Base-by-base conservation (phyloP, 1,140 invertebrate genomes). In the Drosophila quadrilineata region DNA sequence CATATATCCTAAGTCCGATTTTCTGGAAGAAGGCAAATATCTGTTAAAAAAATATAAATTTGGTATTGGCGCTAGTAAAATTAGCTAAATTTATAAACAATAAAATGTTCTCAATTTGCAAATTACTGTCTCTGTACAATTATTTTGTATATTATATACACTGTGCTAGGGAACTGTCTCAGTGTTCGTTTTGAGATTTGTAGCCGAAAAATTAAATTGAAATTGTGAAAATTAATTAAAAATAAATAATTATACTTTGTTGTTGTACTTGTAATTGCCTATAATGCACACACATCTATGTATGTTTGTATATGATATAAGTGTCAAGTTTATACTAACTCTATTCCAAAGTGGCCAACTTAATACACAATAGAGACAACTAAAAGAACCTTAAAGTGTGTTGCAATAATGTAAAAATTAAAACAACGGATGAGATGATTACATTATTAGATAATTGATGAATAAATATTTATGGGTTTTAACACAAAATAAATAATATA, bases 381-480 rank as follows among this genome's bases (percentile, higher is more conserved):
- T n/a, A 84, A 76, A 53, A 56, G 8, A 69, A 66, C 58, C 33
- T 60, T 38, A 28, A 56, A 33, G 33, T 72, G 63, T 64, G 67
- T 71, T 71, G 50, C 54, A 68, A 58, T 54, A 50, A 48, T 41
- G 57, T 72, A 70, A 68, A 46, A n/a, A n/a, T n/a, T n/a, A n/a
- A n/a, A n/a, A n/a, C n/a, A n/a, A n/a, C n/a, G n/a, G n/a, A n/a
- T n/a, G 16, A 40, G 21, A 50, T 33, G 60, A 58, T 33, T 58
- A 65, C 46, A 63, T 40, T 40, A 64, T 53, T 64, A 60, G 60
- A 67, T 48, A 68, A 71, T 67, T 57, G 43, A 57, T 71, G 53
- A 87, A 76, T 75, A 87, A 76, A 76, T 76, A 87, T 82, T 76
- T 87, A 87, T 86, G 75, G 75, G 82, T 76, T 86, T 86, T 86